Conservation (phyloP, 2,797 vertebrate genomes). For the Threskiornis aethiopicus region DNA sequence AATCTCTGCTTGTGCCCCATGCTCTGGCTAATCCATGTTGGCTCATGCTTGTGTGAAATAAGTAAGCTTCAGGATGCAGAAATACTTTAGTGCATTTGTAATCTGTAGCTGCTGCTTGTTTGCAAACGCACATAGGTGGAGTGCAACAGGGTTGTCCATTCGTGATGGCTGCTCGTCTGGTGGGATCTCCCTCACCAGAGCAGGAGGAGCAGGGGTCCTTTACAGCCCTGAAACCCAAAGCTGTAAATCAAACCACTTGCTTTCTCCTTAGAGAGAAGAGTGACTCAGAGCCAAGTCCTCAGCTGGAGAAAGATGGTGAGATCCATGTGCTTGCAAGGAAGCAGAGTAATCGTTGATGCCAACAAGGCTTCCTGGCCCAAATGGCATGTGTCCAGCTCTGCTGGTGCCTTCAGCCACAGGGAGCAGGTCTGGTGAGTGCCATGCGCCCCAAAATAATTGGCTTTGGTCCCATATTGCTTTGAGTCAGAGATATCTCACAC, state of each 20-base stretch:
- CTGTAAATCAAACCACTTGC: background rate
- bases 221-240: background rate
- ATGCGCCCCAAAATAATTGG: background rate
- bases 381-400: rapidly evolving
- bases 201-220: background rate
- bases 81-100: background rate
- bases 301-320: background rate
- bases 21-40: background rate
- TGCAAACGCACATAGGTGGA: background rate
- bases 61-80: background rate
- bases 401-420: background rate
- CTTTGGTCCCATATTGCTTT: background rate
- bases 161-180: rapidly evolving
- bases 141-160: rapidly evolving
- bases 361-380: background rate
- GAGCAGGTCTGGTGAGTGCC: background rate
- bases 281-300: background rate
- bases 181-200: background rate
- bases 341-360: background rate
- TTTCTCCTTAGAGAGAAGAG: background rate
- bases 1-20: background rate
- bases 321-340: background rate
- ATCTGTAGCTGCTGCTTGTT: background rate
- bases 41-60: background rate
- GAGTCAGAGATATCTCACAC: background rate